phyloP scores from a whole-genome alignment of 2,113 vertebrate genomes.

The Hemiscyllium ocellatum region DNA sequence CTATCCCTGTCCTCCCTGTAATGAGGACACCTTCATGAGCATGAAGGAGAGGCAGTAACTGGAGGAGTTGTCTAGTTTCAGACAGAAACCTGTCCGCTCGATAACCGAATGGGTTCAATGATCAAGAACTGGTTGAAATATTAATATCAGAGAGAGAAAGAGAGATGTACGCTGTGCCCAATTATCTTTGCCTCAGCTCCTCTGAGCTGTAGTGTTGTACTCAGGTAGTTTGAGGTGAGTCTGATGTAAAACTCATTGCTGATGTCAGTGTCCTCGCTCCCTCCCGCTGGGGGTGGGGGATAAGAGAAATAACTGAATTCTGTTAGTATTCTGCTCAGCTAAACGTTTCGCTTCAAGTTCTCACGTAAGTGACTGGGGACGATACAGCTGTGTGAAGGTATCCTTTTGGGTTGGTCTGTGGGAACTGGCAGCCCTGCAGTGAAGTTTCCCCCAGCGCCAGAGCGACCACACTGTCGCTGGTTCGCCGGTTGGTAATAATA shows the following conservation, averaged over 20 bases:
- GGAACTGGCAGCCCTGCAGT: too few relatives aligned
- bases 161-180: neutral
- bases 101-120: neutral
- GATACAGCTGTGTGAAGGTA: neutral
- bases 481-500: too few relatives aligned
- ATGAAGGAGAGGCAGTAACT: neutral
- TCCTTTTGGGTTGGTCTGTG: neutral
- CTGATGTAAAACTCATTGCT: neutral
- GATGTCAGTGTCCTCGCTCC: too few relatives aligned
- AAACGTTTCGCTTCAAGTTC: neutral
- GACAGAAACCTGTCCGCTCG: neutral
- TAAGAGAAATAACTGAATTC: too few relatives aligned
- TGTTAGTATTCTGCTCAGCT: neutral
- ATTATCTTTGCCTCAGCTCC: neutral
- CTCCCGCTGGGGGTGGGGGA: too few relatives aligned
- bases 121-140: neutral
- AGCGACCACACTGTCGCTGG: neutral
- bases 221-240: neutral
- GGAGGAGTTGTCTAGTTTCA: neutral
- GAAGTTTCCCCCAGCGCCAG: too few relatives aligned
- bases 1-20: slow-evolving; percentile 37
- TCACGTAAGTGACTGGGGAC: too few relatives aligned
- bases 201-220: too few relatives aligned
- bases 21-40: neutral
- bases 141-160: neutral